Percentiles rank a stretch among this genome's conserved stretches.
Conservation (phyloP, 2,113 vertebrate species). For the Hoplias malabaricus region DNA sequence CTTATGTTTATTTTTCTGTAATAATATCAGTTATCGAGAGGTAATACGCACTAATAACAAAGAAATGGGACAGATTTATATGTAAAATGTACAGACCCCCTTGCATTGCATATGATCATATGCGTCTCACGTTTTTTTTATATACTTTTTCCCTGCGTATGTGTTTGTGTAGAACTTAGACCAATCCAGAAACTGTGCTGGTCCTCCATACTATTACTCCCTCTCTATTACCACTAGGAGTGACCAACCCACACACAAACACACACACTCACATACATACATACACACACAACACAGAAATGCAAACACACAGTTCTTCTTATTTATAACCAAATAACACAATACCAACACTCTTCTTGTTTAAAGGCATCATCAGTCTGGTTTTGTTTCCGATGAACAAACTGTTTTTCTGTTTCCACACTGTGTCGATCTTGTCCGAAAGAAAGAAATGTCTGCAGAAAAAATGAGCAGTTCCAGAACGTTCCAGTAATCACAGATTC, state of each 20-base stretch:
- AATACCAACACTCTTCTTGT: slow-evolving; percentile 74
- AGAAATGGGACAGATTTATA: slow-evolving; percentile 79
- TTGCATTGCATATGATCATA: slow-evolving; percentile 83
- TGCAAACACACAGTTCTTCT: slow-evolving; percentile 72
- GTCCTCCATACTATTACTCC: slow-evolving; percentile 78
- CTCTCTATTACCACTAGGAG: slow-evolving; percentile 78
- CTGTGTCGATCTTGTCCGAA: slow-evolving; percentile 66
- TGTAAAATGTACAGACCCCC: slow-evolving; percentile 89
- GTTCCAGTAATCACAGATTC: neutral
- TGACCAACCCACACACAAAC: slow-evolving; percentile 46
- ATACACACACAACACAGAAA: neutral
- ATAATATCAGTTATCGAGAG: slow-evolving; percentile 76
- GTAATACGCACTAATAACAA: slow-evolving; percentile 78
- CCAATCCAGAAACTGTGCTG: slow-evolving; percentile 71
- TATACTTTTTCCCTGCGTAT: slow-evolving; percentile 81
- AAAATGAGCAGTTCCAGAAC: neutral
- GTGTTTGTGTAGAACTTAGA: slow-evolving; percentile 79
- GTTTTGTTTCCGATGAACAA: slow-evolving; percentile 77
- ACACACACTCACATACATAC: slow-evolving; percentile 58
- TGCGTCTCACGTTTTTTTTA: slow-evolving; percentile 73
- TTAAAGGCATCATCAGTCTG: slow-evolving; percentile 66
- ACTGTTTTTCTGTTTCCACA: slow-evolving; percentile 77
- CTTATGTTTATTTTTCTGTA: slow-evolving; percentile 73
- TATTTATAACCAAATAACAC: slow-evolving; percentile 50
- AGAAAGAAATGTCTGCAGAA: slow-evolving; percentile 55